Conservation (phyloP, 92 coral and sea anemone genomes). For the Muricea muricata region DNA sequence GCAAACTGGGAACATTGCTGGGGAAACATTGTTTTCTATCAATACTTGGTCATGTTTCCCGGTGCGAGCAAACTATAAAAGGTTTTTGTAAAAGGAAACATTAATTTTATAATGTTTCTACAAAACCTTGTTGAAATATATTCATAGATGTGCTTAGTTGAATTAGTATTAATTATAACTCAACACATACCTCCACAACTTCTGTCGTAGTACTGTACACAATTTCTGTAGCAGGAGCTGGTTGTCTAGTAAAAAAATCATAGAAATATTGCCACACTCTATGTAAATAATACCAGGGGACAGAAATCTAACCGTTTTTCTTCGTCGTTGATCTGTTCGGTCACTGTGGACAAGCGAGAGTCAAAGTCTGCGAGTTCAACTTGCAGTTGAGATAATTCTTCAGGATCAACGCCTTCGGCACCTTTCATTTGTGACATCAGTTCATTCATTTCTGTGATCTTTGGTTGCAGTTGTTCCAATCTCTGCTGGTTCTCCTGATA, state of each 20-base stretch:
- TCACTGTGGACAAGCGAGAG: slow-evolving; percentile 19
- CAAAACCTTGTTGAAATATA: not conserved
- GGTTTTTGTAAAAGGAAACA: too few relatives aligned
- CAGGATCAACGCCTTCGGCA: slow-evolving; percentile 30
- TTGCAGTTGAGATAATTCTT: slow-evolving; percentile 2
- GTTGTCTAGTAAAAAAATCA: slow-evolving; percentile 20
- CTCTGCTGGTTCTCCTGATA: slow-evolving; percentile 33
- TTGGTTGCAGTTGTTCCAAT: slow-evolving; percentile 37
- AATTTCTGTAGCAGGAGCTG: not conserved
- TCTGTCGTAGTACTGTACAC: slow-evolving; percentile 27
- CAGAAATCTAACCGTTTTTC: not conserved
- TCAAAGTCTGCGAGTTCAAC: slow-evolving; percentile 14
- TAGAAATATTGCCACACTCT: not conserved
- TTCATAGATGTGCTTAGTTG: not conserved
- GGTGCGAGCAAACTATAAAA: too few relatives aligned
- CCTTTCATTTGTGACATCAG: slow-evolving; percentile 15
- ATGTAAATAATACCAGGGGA: not conserved
- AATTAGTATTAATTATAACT: not conserved
- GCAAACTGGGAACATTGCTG: too few relatives aligned
- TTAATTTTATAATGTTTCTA: too few relatives aligned
- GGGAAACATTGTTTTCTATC: too few relatives aligned
- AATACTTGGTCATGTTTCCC: too few relatives aligned
- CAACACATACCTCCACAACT: not conserved
- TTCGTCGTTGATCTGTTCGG: not conserved
- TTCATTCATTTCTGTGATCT: slow-evolving; percentile 24